These are phyloP conservation scores for Microctonus aethiopoides DNA, from an alignment of 2,888 invertebrate genomes.

Conservation along the genomic window DNA sequence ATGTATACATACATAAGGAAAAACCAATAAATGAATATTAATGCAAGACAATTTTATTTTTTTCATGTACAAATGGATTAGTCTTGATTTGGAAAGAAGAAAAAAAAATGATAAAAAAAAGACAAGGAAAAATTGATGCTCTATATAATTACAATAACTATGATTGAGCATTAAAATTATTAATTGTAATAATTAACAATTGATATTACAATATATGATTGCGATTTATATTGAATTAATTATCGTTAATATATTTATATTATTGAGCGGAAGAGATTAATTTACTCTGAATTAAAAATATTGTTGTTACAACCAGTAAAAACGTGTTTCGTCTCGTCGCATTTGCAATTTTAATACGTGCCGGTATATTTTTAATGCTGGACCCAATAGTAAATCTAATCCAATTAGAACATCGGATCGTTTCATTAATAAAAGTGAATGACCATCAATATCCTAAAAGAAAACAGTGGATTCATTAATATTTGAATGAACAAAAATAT, in stretches of 20 bases:
- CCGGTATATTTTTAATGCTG: slow-evolving; percentile 86
- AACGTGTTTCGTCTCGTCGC: slow-evolving; percentile 77
- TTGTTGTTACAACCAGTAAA: slow-evolving; percentile 75
- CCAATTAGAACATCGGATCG: slow-evolving; percentile 86
- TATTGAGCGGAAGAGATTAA: neutral
- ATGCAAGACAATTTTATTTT: neutral
- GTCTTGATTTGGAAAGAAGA: neutral
- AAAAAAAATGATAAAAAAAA: neutral
- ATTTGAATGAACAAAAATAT: slow-evolving; percentile 24
- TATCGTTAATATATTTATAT: neutral
- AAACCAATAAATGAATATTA: neutral
- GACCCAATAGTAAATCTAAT: slow-evolving; percentile 85
- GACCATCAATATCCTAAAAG: slow-evolving; percentile 92
- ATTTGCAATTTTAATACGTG: slow-evolving; percentile 86
- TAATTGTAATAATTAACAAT: neutral
- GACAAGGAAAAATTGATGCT: neutral
- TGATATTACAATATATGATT: neutral
- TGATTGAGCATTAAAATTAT: neutral
- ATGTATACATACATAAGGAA: no score
- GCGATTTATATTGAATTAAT: neutral
- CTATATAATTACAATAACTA: neutral
- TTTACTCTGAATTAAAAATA: neutral
- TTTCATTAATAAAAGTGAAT: slow-evolving; percentile 84
- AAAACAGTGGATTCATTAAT: no score
- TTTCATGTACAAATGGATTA: neutral